Base-by-base conservation (phyloP, 1,140 invertebrate genomes). In the Drosophila bifasciata region DNA sequence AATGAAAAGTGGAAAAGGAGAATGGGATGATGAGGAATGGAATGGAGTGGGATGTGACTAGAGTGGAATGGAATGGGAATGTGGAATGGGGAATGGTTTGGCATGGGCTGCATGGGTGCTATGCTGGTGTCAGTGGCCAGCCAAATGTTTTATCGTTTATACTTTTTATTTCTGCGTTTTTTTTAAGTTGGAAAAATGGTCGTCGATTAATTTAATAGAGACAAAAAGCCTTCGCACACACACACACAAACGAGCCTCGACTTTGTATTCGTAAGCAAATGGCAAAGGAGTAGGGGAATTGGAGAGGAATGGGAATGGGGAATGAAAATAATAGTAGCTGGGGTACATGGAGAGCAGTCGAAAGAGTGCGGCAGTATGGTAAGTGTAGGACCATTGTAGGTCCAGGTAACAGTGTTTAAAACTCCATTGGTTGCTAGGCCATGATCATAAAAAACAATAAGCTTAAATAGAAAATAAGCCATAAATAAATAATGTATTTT, bases 131-230 rank as follows among this genome's bases (percentile, higher is more conserved):
- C 46, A 70, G 55, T 79, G 77, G 81, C 40, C 63, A 78, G 80
- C 78, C 78, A 88, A 90, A 90, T 90, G 84, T 76, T 90, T 90
- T 90, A 90, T 90, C 86, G 86, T 74, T 90, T 88, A 86, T 79
- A 90, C 83, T 90, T 85, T 84, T 76, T 85, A 80, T 68, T 62
- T 79, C 52, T 68, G 67, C 53, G 73, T 85, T 71, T 85, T 71
- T 85, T 77, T 81, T 90, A 90, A 90, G 89, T 89, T 90, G 89
- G 89, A 90, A 90, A 90, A 90, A 90, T 90, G 78, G 74, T 78
- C 64, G 63, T 79, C 89, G 89, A 90, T 90, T 90, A 90, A 90
- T 90, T 90, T 90, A 83, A 79, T 89, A 90, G 89, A 89, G 89
- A 90, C 89, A 88, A 90, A 90, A 90, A 89, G 78, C 75, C 81